These are phyloP conservation scores for Miltochrista miniata DNA, from an alignment of 2,888 invertebrate species.

Conservation along the genomic window DNA sequence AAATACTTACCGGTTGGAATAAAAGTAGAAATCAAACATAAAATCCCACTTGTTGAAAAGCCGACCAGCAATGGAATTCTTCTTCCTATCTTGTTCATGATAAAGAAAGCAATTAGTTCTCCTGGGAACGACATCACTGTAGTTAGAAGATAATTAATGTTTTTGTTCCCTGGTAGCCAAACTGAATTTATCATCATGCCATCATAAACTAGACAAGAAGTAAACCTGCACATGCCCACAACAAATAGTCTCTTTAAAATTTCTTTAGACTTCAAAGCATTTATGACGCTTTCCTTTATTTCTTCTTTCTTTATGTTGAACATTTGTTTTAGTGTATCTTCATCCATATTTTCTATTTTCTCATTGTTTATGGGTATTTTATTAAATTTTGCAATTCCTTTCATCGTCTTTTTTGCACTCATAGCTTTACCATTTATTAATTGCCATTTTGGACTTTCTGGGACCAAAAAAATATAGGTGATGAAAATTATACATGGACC, in stretches of 20 bases:
- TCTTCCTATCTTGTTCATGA: constrained; percentile 68
- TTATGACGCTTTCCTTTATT: constrained; percentile 50
- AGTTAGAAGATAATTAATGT: constrained; percentile 63
- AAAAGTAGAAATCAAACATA: constrained; percentile 54
- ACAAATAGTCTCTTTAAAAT: constrained; percentile 57
- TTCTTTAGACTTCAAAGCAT: constrained; percentile 56
- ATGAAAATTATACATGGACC: constrained; percentile 59
- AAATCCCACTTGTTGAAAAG: constrained; percentile 51
- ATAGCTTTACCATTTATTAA: constrained; percentile 60
- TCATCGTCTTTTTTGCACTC: constrained; percentile 53
- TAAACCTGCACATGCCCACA: constrained; percentile 51
- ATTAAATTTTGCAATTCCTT: constrained; percentile 53
- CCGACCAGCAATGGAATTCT: constrained; percentile 59
- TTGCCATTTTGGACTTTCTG: constrained; percentile 70
- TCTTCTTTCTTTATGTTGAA: constrained; percentile 55
- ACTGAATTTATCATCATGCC: constrained; percentile 69
- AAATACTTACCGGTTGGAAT: constrained; percentile 56
- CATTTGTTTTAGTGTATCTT: constrained; percentile 48
- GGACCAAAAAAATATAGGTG: constrained; percentile 48
- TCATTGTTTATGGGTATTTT: constrained; percentile 53
- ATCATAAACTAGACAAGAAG: constrained; percentile 65
- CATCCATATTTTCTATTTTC: constrained; percentile 50
- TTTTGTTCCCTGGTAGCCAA: constrained; percentile 66
- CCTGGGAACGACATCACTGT: constrained; percentile 72
- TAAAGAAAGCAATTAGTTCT: constrained; percentile 58